These are phyloP conservation scores for Galago senegalensis DNA, from an alignment of 2,797 vertebrate genomes.

Conservation along the genomic window DNA sequence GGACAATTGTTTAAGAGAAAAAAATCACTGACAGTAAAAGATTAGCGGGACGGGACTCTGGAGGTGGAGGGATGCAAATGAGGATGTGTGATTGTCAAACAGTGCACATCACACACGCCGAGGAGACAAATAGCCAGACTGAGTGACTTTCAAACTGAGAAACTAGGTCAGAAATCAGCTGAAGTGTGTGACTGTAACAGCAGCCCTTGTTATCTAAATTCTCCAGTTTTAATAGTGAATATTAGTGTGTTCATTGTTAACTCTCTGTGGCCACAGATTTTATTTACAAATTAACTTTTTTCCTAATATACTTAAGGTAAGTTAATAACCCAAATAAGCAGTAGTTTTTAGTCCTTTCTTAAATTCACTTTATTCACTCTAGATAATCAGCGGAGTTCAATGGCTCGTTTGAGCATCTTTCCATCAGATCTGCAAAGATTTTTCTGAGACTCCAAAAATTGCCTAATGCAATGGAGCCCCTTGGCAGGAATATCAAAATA, in stretches of 20 bases:
- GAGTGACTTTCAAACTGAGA: conserved; percentile 65
- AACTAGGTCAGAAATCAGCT: conserved; percentile 50
- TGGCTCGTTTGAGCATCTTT: conserved; percentile 20
- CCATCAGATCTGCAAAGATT: neutral
- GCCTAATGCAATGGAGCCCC: neutral
- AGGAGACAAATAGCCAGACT: conserved; percentile 12
- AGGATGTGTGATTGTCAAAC: neutral
- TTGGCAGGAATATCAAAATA: neutral
- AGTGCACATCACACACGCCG: conserved; percentile 7
- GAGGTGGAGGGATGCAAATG: conserved; percentile 44
- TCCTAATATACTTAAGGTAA: neutral
- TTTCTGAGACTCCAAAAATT: neutral
- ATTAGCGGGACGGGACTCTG: neutral
- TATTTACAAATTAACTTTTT: neutral
- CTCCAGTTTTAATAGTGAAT: neutral
- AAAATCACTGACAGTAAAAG: conserved; percentile 48
- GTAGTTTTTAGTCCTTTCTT: neutral
- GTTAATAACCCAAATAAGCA: conserved; percentile 1
- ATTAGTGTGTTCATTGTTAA: neutral
- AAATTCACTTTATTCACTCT: neutral
- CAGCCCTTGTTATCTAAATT: neutral
- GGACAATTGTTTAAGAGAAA: conserved; percentile 55
- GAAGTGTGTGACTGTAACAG: neutral
- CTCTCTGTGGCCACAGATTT: neutral
- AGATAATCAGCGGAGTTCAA: conserved; percentile 43